Conservation (phyloP, 2,888 invertebrate genomes). For the Allygus modestus region DNA sequence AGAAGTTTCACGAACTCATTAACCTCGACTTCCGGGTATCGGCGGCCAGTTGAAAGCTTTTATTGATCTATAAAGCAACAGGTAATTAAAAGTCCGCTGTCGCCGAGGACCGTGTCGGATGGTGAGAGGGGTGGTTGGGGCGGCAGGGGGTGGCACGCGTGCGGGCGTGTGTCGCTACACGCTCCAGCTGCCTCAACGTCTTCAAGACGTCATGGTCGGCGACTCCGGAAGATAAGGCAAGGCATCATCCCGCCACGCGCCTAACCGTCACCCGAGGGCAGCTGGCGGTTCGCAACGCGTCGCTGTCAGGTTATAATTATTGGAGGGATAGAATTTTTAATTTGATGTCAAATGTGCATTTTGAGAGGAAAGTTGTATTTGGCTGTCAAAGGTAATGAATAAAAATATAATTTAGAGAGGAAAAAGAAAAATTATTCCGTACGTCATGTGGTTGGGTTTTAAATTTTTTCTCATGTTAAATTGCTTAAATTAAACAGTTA, state of each 20-base stretch:
- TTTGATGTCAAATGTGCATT: too few relatives aligned
- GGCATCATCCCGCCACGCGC: constrained; percentile 47
- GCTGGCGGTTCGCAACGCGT: neutral
- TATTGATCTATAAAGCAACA: constrained; percentile 61
- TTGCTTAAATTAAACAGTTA: too few relatives aligned
- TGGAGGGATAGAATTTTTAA: neutral
- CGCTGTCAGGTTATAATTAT: neutral
- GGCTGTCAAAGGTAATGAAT: too few relatives aligned
- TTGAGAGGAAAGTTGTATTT: too few relatives aligned
- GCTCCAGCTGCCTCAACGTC: constrained; percentile 63
- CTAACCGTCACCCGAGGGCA: constrained; percentile 1
- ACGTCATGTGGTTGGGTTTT: too few relatives aligned
- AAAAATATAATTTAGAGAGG: too few relatives aligned
- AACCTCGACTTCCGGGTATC: constrained; percentile 44
- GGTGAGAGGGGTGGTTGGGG: neutral
- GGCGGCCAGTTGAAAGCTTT: constrained; percentile 52
- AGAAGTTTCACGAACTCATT: constrained; percentile 35
- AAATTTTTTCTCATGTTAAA: too few relatives aligned
- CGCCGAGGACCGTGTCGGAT: constrained; percentile 18
- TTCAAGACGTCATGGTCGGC: constrained; percentile 58
- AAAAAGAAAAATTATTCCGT: too few relatives aligned
- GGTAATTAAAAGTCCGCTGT: constrained; percentile 60
- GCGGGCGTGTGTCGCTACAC: constrained; percentile 20
- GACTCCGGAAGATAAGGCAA: constrained; percentile 48
- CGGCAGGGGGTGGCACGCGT: constrained; percentile 15